A percentile compares a stretch with the other conserved stretches of the same genome.
phyloP scores from a whole-genome alignment of 2,797 vertebrate species.

The Buphagus erythrorhynchus region DNA sequence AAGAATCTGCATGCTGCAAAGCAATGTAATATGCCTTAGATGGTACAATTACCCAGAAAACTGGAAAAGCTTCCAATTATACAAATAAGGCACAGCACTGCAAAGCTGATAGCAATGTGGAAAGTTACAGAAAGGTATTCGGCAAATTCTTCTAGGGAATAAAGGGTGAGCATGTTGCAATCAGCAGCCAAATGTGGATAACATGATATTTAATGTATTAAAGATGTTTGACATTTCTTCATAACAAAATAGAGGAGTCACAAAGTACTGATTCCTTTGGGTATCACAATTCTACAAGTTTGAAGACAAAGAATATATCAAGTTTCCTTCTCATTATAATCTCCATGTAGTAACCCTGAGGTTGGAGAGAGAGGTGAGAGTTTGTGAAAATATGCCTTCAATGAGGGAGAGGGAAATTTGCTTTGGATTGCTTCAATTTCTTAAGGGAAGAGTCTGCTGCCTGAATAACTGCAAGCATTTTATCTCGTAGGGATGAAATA shows the following conservation, averaged over 20 bases:
- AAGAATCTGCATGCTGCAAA: conserved; percentile 22
- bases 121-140: conserved; percentile 16
- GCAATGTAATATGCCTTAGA: conserved; percentile 7
- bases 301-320: conserved; percentile 37
- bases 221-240: conserved; percentile 65
- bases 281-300: conserved; percentile 18
- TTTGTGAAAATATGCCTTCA: background rate
- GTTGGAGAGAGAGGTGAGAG: background rate
- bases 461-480: background rate
- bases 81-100: background rate
- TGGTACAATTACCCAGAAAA: background rate
- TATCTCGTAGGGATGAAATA: background rate
- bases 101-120: conserved; percentile 19
- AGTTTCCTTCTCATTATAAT: conserved; percentile 43
- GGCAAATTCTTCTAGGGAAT: background rate
- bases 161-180: conserved; percentile 12
- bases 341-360: background rate
- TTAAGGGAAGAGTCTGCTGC: background rate
- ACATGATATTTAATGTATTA: conserved; percentile 51
- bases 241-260: conserved; percentile 48
- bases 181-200: conserved; percentile 57
- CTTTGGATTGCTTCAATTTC: background rate
- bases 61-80: conserved; percentile 3
- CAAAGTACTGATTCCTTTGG: conserved; percentile 32
- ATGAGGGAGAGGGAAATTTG: background rate